Evolutionary conservation across 2,797 vertebrate species (phyloP).

Genomic region (Trachops cirrhosus): DNA sequence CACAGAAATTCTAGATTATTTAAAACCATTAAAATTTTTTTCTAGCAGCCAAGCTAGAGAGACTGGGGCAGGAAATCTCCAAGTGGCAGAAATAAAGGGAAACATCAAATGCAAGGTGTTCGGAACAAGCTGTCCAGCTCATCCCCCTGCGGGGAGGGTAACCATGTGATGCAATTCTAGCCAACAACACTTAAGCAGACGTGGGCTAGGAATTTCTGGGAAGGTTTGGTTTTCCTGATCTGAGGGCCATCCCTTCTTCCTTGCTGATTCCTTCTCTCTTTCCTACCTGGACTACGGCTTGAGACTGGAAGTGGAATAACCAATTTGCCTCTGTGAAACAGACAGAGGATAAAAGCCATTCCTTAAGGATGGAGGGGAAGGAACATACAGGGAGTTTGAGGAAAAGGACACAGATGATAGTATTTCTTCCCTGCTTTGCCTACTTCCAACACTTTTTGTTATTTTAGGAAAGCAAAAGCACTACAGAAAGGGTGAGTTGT

Average conservation of each 20-base stretch:
- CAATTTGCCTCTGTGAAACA: not conserved
- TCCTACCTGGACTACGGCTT: not conserved
- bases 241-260: not conserved
- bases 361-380: not conserved
- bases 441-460: not conserved
- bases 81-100: not conserved
- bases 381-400: not conserved
- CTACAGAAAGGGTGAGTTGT: not conserved
- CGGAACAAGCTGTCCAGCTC: not conserved
- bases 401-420: not conserved
- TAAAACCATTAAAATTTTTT: not conserved
- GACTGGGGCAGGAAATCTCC: not conserved
- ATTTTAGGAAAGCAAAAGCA: not conserved
- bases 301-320: not conserved
- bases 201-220: not conserved
- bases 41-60: not conserved
- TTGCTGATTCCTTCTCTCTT: not conserved
- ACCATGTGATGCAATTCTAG: not conserved
- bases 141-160: too few relatives aligned
- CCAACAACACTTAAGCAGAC: not conserved
- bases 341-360: not conserved
- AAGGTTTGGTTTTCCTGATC: not conserved
- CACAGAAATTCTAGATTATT: not conserved
- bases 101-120: not conserved
- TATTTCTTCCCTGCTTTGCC: not conserved